These are phyloP conservation scores for Heliconius congener DNA, from an alignment of 1,140 invertebrate species.

Conservation along the genomic window DNA sequence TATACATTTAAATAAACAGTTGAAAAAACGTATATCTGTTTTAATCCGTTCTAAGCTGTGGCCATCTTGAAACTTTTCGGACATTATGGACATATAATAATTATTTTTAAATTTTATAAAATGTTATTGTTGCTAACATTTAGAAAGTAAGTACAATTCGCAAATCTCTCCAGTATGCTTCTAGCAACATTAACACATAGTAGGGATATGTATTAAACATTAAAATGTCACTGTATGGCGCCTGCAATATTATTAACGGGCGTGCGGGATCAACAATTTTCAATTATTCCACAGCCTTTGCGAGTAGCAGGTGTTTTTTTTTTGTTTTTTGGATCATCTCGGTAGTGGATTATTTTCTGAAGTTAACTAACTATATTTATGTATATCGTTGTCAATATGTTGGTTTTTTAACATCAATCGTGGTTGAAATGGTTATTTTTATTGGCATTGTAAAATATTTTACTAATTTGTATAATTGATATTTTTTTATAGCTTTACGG, in stretches of 20 bases:
- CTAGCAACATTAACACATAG: constrained; percentile 63
- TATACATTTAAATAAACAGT: no score
- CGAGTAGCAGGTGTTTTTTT: constrained; percentile 50
- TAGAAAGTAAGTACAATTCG: background rate
- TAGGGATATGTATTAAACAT: constrained; percentile 66
- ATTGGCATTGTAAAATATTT: no score
- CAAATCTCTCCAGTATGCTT: constrained; percentile 40
- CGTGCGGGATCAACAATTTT: constrained; percentile 60
- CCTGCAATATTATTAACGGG: constrained; percentile 64
- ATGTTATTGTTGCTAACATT: background rate
- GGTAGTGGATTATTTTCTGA: constrained; percentile 19
- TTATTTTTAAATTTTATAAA: background rate
- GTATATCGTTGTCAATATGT: background rate
- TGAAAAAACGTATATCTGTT: no score
- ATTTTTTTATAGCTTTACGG: no score
- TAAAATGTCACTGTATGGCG: constrained; percentile 61
- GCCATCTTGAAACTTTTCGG: no score
- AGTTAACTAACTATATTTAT: background rate
- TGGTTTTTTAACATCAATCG: background rate
- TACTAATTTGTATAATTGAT: no score
- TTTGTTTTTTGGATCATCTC: constrained; percentile 30
- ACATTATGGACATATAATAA: no score
- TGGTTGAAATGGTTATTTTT: no score
- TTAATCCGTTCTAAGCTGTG: no score
- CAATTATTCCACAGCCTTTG: constrained; percentile 56